Conservation (phyloP, 1,140 invertebrate species). For the Anagrus nilaparvatae region DNA sequence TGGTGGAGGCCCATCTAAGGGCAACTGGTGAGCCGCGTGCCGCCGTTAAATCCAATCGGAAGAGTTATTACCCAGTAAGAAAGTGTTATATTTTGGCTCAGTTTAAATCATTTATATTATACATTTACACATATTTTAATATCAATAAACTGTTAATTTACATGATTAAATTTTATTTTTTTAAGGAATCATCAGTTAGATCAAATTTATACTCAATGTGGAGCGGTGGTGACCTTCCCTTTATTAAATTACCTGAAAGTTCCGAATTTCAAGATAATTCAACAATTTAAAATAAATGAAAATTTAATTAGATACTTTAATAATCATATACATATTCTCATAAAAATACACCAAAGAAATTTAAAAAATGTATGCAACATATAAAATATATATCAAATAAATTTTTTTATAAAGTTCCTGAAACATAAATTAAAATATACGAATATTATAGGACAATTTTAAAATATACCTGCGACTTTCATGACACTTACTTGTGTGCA, state of each 20-base stretch:
- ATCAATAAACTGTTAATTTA: neutral
- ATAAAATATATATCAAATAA: too few relatives aligned
- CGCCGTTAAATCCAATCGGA: too few relatives aligned
- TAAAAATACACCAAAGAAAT: too few relatives aligned
- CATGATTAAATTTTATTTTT: conserved; percentile 1
- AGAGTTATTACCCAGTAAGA: too few relatives aligned
- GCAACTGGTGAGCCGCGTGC: neutral
- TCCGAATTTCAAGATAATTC: conserved; percentile 33
- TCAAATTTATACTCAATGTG: conserved; percentile 48
- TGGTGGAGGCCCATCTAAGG: neutral
- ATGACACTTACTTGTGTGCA: too few relatives aligned
- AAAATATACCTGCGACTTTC: too few relatives aligned
- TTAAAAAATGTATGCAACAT: too few relatives aligned
- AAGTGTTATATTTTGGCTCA: too few relatives aligned
- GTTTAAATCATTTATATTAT: conserved; percentile 10
- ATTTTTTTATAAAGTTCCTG: neutral
- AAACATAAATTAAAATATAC: neutral
- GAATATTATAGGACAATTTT: too few relatives aligned
- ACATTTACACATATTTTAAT: conserved; percentile 1
- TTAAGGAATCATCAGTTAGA: conserved; percentile 36
- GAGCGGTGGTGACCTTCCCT: conserved; percentile 43
- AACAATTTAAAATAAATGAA: neutral
- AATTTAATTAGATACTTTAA: too few relatives aligned
- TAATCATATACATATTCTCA: too few relatives aligned
- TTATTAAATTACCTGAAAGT: conserved; percentile 43